phyloP scores from a whole-genome alignment of 37 sponge, comb jelly and placozoan genomes.

The Amphimedon queenslandica region DNA sequence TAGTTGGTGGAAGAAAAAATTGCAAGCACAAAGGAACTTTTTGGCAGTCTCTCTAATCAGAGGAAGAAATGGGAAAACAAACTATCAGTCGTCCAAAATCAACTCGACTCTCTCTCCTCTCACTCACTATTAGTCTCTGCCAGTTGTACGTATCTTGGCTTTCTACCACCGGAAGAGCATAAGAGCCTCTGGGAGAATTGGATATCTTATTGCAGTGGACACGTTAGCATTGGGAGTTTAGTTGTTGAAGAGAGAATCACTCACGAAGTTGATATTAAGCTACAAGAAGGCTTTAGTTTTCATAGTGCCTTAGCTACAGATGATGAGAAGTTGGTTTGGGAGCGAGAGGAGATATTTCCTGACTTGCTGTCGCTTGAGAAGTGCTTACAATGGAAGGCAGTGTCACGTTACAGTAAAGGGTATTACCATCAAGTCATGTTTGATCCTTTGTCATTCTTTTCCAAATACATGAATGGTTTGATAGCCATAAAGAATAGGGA shows the following conservation, averaged over 20 bases:
- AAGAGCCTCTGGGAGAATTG: constrained; percentile 33
- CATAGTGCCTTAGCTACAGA: constrained; percentile 13
- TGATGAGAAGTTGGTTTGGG: constrained; percentile 36
- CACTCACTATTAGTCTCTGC: constrained; percentile 53
- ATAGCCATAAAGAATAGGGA: background rate
- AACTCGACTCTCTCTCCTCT: constrained; percentile 32
- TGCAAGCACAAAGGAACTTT: constrained; percentile 6
- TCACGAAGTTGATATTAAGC: background rate
- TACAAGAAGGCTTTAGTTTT: background rate
- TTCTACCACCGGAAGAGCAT: constrained; percentile 28
- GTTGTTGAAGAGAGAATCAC: background rate
- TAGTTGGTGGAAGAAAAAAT: constrained; percentile 22
- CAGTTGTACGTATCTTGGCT: constrained; percentile 27
- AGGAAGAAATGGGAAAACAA: constrained; percentile 34
- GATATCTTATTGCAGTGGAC: constrained; percentile 56
- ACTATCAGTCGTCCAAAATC: background rate
- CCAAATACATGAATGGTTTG: background rate
- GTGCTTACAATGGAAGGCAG: constrained; percentile 8
- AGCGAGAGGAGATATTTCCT: constrained; percentile 31
- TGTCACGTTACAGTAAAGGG: background rate
- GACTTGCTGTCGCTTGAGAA: constrained; percentile 15
- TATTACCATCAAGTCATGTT: constrained; percentile 47
- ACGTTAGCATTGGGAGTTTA: constrained; percentile 24
- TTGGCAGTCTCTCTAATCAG: constrained; percentile 20
- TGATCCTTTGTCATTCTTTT: constrained; percentile 51